Base-by-base conservation (phyloP, 2,888 invertebrate species). In the Agrotis clavis region DNA sequence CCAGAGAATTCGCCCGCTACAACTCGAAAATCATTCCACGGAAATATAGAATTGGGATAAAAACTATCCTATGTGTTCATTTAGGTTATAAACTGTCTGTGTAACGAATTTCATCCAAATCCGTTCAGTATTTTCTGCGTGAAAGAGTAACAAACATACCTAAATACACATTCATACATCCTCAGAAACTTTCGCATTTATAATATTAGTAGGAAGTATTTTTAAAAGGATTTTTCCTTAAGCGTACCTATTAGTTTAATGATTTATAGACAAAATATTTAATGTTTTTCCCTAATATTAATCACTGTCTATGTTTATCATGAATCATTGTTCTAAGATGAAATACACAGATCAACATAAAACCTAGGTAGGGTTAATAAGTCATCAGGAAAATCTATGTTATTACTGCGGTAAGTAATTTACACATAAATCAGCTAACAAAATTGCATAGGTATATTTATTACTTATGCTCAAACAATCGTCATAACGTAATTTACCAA, bases 201-300 rank as follows among this genome's bases (percentile, higher is more conserved):
- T 30, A 30, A 30, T 25, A 25, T 25, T 25, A 25, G 25, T 25
- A 25, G 25, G 2, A 25, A 4, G 25, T n/a, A 47, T 57, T 50
- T 65, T 35, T 14, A 4, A 41, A 56, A 75, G 75, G n/a, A 14
- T 62, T 35, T 61, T 60, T 45, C 30, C 21, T 74, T 47, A 57
- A 3, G 9, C n/a, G 4, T 50, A 69, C 9, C 14, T 13, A 53
- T 14, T 18, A 21, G 25, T 66, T 53, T 61, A 4, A 35, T 77
- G 51, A 57, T 19, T 53, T 14, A 76, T 63, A 9, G 25, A 45
- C 9, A 25, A 57, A n/a, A 60, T 16, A 35, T 4, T 4, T 4
- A 6, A 45, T n/a, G 21, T 25, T 67, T 79, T 78, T 78, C 50
- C 60, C 19, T 56, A 45, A 63, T 56, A 77, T 75, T 63, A 59